These are phyloP conservation scores for Andrena flavipes DNA, from an alignment of 2,888 invertebrate species.

Conservation along the genomic window DNA sequence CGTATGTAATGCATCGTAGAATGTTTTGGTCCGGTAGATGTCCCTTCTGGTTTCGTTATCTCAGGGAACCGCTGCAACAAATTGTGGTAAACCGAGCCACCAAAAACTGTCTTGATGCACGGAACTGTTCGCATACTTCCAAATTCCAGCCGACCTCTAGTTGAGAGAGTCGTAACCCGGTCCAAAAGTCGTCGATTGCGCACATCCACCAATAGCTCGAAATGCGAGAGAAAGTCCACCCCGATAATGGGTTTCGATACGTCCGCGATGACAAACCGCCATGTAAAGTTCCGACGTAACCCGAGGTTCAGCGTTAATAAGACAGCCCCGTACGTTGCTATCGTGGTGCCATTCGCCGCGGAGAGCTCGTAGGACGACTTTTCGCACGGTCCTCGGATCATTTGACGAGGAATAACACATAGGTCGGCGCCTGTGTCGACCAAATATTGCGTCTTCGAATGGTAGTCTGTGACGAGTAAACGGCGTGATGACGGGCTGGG, in stretches of 20 bases:
- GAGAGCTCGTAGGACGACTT: neutral
- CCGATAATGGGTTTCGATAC: slow-evolving; percentile 9
- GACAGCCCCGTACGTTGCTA: slow-evolving; percentile 5
- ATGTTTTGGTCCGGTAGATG: neutral
- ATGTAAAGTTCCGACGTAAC: neutral
- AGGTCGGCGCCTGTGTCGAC: neutral
- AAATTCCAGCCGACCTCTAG: neutral
- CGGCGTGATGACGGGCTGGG: neutral
- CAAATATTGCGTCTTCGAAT: neutral
- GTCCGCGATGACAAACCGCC: neutral
- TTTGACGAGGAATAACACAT: neutral
- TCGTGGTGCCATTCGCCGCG: slow-evolving; percentile 16
- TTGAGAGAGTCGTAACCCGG: neutral
- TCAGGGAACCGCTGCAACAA: neutral
- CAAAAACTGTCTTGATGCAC: neutral
- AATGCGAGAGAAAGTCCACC: neutral
- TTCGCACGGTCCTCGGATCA: neutral
- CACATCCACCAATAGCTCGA: neutral
- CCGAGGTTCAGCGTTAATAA: neutral
- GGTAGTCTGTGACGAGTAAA: slow-evolving; percentile 2
- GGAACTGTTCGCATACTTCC: too few relatives aligned
- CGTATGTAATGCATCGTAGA: neutral
- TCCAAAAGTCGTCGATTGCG: neutral
- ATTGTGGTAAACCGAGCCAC: neutral
- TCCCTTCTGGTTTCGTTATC: neutral